Conservation (phyloP, 2,797 vertebrate genomes). For the Phyllotis vaccarum region DNA sequence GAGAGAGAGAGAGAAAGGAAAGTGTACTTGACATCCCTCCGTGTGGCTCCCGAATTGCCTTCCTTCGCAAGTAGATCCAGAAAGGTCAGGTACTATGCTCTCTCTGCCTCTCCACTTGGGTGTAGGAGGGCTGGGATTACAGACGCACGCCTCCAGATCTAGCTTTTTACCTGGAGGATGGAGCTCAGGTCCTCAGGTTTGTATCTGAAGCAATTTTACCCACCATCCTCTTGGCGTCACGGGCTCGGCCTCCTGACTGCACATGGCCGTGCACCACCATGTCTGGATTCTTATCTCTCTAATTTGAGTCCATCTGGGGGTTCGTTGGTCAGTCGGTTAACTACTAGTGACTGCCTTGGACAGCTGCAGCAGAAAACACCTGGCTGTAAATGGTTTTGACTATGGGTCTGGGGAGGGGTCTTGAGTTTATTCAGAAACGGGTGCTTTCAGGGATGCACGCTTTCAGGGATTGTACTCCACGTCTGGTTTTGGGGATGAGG, state of each 20-base stretch:
- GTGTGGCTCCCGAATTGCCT: background rate
- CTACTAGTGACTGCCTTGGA: background rate
- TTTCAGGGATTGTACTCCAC: background rate
- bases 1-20: background rate
- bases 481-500: background rate
- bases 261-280: too few species aligned
- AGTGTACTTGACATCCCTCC: background rate
- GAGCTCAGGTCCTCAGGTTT: background rate
- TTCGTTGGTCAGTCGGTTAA: background rate
- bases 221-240: background rate
- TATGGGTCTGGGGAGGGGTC: background rate
- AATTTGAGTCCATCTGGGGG: too few species aligned
- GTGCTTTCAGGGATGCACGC: background rate
- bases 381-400: background rate
- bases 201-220: background rate
- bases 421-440: background rate
- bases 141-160: background rate
- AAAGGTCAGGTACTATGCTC: background rate
- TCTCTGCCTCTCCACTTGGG: background rate
- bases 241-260: background rate
- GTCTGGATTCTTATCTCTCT: background rate
- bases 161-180: background rate
- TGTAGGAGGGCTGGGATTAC: background rate
- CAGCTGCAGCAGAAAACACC: background rate
- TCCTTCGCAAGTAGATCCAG: fast-evolving